Conservation (phyloP, 2,888 invertebrate genomes). For the Volucella zonaria region DNA sequence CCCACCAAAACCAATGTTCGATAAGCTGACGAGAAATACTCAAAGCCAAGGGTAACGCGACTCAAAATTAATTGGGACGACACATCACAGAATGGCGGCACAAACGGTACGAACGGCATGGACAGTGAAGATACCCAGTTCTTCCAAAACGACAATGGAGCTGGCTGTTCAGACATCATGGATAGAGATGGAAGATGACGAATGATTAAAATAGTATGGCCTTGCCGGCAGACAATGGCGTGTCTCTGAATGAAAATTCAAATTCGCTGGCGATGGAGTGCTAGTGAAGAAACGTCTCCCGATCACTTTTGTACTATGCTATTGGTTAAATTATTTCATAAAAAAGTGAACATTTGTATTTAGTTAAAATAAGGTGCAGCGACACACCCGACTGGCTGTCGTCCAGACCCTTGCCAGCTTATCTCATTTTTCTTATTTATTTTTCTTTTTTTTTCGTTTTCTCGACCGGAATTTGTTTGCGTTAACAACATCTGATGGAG, state of each 20-base stretch:
- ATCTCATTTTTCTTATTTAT: background rate
- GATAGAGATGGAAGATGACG: constrained; percentile 58
- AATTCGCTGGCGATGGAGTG: constrained; percentile 83
- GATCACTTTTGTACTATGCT: constrained; percentile 72
- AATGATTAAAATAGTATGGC: constrained; percentile 81
- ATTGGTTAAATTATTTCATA: constrained; percentile 60
- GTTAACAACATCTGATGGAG: constrained; percentile 17
- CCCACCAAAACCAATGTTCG: constrained; percentile 95
- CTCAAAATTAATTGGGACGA: constrained; percentile 99
- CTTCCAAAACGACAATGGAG: constrained; percentile 75
- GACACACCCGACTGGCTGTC: background rate
- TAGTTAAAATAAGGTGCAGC: constrained; percentile 19
- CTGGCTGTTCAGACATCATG: constrained; percentile 63
- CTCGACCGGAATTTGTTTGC: constrained; percentile 21
- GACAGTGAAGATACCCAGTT: constrained; percentile 76
- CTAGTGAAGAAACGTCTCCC: constrained; percentile 74
- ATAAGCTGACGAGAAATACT: constrained; percentile 90
- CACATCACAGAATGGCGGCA: constrained; percentile 82
- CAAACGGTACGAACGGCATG: constrained; percentile 75
- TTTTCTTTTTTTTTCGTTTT: background rate
- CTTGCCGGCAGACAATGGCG: constrained; percentile 80
- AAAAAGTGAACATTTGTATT: constrained; percentile 20
- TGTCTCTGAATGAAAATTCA: constrained; percentile 82
- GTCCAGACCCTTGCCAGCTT: background rate
- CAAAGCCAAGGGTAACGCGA: constrained; percentile 96